phyloP scores from a whole-genome alignment of 2,797 vertebrate species.

The Malacoctenus gilli region DNA sequence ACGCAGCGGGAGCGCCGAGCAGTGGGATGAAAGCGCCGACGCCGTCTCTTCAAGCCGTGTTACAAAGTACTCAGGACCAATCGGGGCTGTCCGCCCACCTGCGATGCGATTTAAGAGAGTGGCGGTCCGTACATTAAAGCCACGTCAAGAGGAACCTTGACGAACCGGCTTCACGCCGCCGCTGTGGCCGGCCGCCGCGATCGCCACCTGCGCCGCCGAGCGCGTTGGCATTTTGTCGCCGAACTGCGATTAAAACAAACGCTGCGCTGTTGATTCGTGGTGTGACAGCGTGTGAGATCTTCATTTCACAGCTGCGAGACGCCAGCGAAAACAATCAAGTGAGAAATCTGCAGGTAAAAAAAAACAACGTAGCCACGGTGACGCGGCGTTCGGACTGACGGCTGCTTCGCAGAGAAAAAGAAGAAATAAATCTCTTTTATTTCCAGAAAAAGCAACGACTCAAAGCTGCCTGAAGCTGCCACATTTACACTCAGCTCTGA shows the following conservation, averaged over 20 bases:
- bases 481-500: too few species aligned
- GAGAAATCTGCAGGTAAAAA: too few species aligned
- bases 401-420: too few species aligned
- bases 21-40: constrained; percentile 10
- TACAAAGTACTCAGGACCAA: constrained; percentile 9
- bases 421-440: too few species aligned
- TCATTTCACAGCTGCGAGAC: constrained; percentile 31
- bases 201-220: constrained; percentile 46
- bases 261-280: constrained; percentile 10
- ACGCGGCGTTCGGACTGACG: too few species aligned
- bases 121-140: constrained; percentile 31
- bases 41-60: not conserved
- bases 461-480: too few species aligned
- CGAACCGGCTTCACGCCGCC: constrained; percentile 19
- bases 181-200: constrained; percentile 15
- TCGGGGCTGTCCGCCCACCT: constrained; percentile 12
- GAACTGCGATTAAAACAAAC: constrained; percentile 32
- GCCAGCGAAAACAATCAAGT: constrained; percentile 6
- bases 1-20: constrained; percentile 24
- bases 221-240: constrained; percentile 40
- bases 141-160: constrained; percentile 32
- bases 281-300: constrained; percentile 24
- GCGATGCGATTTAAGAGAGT: constrained; percentile 1
- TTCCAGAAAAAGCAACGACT: too few species aligned
- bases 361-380: too few species aligned